Conservation (phyloP, 2,888 invertebrate genomes). For the Nycteola revayana region DNA sequence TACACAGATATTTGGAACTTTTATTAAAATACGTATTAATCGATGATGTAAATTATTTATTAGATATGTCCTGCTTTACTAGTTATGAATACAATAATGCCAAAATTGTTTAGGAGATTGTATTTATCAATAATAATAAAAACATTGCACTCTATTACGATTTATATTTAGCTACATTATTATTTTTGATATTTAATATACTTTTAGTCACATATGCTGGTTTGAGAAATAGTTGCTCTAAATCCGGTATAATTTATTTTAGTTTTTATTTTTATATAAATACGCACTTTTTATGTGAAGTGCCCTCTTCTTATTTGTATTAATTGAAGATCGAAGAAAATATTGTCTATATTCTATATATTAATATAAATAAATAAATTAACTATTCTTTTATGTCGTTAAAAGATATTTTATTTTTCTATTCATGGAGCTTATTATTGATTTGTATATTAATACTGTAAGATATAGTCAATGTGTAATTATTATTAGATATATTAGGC, state of each 20-base stretch:
- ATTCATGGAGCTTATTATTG: slow-evolving; percentile 58
- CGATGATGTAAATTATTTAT: slow-evolving; percentile 26
- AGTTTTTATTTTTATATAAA: slow-evolving; percentile 9
- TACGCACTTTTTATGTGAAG: too few species aligned
- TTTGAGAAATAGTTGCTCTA: too few species aligned
- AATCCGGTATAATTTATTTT: too few species aligned
- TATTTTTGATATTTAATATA: neutral
- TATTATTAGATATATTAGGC: slow-evolving; percentile 53
- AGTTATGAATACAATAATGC: slow-evolving; percentile 27
- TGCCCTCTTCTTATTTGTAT: slow-evolving; percentile 20
- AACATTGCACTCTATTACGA: slow-evolving; percentile 19
- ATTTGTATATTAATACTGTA: slow-evolving; percentile 69
- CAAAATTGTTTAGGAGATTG: slow-evolving; percentile 28
- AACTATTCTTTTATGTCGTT: slow-evolving; percentile 60
- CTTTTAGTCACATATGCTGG: too few species aligned
- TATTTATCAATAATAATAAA: slow-evolving; percentile 20
- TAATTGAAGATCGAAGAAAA: slow-evolving; percentile 36
- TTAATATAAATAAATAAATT: slow-evolving; percentile 56
- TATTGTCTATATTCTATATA: slow-evolving; percentile 38
- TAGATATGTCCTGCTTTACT: slow-evolving; percentile 28
- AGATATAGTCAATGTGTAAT: slow-evolving; percentile 66
- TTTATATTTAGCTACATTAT: slow-evolving; percentile 8
- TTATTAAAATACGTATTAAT: slow-evolving; percentile 33
- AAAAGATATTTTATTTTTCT: slow-evolving; percentile 68
- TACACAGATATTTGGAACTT: slow-evolving; percentile 20